A percentile compares a stretch with the other conserved stretches of the same genome.
Conservation (phyloP, 2,113 vertebrate species). For the Taurulus bubalis region DNA sequence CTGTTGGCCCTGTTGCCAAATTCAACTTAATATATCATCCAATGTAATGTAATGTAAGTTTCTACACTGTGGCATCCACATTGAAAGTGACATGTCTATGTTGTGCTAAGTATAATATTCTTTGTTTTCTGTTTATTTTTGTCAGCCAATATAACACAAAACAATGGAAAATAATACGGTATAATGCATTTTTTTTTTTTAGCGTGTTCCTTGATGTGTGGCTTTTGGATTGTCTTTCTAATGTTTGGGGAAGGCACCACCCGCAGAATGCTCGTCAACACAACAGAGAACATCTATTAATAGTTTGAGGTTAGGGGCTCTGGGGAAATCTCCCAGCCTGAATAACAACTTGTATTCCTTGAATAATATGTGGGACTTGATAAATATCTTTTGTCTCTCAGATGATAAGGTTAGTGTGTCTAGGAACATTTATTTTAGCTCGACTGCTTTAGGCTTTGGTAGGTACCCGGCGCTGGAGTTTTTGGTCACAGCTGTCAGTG, state of each 20-base stretch:
- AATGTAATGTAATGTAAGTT: not conserved
- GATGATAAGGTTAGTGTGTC: slow-evolving; percentile 41
- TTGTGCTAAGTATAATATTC: slow-evolving; percentile 6
- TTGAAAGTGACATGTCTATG: not conserved
- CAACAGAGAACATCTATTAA: slow-evolving; percentile 79
- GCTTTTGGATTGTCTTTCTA: slow-evolving; percentile 56
- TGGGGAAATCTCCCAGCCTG: slow-evolving; percentile 73
- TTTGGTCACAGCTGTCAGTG: slow-evolving; percentile 29
- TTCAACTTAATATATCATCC: slow-evolving; percentile 10
- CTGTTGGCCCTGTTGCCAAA: not conserved
- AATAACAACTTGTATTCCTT: slow-evolving; percentile 81
- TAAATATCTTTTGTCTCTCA: slow-evolving; percentile 55
- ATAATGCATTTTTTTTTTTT: not conserved
- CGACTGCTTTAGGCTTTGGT: slow-evolving; percentile 1
- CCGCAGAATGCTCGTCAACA: slow-evolving; percentile 71
- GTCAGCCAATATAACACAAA: not conserved
- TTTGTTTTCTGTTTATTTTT: slow-evolving; percentile 21
- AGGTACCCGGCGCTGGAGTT: slow-evolving; percentile 7
- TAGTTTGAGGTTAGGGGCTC: slow-evolving; percentile 77
- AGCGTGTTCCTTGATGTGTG: slow-evolving; percentile 33
- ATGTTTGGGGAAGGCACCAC: slow-evolving; percentile 74
- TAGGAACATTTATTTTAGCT: slow-evolving; percentile 17
- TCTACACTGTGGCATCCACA: not conserved
- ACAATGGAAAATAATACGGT: slow-evolving; percentile 41
- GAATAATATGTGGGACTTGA: slow-evolving; percentile 58